These are phyloP conservation scores for Barbus barbus DNA, from an alignment of 2,113 vertebrate genomes.

Conservation along the genomic window DNA sequence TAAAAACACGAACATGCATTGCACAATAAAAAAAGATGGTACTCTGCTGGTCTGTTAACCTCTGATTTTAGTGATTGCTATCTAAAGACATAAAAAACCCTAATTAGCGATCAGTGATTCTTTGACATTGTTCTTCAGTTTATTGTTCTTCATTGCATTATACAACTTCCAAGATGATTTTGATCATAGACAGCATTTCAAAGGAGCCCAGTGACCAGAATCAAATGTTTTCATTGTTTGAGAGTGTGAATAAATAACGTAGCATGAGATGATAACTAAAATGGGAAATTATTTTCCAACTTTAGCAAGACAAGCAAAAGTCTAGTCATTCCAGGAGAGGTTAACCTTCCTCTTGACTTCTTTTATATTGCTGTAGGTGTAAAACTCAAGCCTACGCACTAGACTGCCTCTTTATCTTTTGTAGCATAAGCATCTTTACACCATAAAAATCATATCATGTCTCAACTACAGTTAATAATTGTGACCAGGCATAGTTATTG, in stretches of 20 bases:
- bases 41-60: not conserved
- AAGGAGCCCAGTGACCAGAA: not conserved
- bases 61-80: not conserved
- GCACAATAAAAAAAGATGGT: not conserved
- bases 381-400: not conserved
- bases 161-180: not conserved
- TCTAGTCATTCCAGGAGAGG: not conserved
- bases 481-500: constrained; percentile 14
- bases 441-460: not conserved
- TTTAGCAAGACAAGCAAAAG: too few relatives aligned
- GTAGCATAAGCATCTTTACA: not conserved
- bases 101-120: not conserved
- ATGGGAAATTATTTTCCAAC: not conserved
- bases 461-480: not conserved
- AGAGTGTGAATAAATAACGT: not conserved
- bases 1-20: not conserved
- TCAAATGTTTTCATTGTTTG: not conserved
- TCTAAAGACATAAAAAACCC: not conserved
- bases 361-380: not conserved
- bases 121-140: not conserved
- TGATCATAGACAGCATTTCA: not conserved
- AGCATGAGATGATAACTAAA: not conserved
- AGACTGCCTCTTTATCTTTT: not conserved
- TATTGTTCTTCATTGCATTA: not conserved
- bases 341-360: too few relatives aligned